A percentile compares a stretch with the other conserved stretches of the same genome.
phyloP scores from a whole-genome alignment of 64 coral and sea anemone genomes.

The Montipora foliosa region DNA sequence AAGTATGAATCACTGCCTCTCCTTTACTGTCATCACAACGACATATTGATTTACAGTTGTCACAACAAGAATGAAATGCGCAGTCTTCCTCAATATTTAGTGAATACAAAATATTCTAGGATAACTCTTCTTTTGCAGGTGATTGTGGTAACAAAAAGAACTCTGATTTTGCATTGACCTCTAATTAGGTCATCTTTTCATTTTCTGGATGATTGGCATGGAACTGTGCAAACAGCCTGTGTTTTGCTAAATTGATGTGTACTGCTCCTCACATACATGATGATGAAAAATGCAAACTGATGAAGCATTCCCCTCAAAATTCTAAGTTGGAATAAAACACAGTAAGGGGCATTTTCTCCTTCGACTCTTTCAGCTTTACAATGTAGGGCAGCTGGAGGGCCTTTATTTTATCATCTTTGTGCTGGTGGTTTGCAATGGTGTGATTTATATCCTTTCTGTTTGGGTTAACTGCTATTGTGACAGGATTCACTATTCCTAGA shows the following conservation, averaged over 20 bases:
- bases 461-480: conserved; percentile 22
- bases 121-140: background rate
- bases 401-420: conserved; percentile 32
- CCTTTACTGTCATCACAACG: too few species aligned
- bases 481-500: background rate
- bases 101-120: background rate
- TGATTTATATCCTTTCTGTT: background rate
- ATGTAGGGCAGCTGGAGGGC: background rate
- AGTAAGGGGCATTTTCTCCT: conserved; percentile 30
- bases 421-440: background rate
- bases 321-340: conserved; percentile 20
- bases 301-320: conserved; percentile 11
- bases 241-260: conserved; percentile 24
- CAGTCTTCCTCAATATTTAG: background rate
- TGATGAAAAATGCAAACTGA: conserved; percentile 33
- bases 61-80: background rate
- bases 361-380: background rate
- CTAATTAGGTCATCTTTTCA: conserved; percentile 18
- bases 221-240: conserved; percentile 7
- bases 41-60: background rate
- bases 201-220: conserved; percentile 51
- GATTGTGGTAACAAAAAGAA: conserved; percentile 26
- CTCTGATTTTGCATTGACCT: conserved; percentile 17
- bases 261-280: conserved; percentile 25
- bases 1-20: too few species aligned